Evolutionary conservation across 1,140 invertebrate genomes (phyloP), one percentile per base, ranked within the genome.

Genomic region (Heliconius congener): DNA sequence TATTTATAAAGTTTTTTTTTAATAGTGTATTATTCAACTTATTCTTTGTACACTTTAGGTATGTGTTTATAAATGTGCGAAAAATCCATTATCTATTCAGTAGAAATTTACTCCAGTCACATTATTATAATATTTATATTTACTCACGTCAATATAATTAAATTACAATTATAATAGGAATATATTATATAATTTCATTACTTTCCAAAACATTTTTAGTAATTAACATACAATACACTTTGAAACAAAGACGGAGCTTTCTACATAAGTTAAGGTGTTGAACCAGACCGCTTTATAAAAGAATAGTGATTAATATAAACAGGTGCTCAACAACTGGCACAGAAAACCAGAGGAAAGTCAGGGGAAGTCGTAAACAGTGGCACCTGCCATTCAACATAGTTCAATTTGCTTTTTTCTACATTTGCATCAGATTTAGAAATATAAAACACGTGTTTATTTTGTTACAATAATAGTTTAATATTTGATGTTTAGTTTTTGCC

Each of bases 311-410:
- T 92, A 90, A 92, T 88, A 86, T 74, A 81, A 86, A 88, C 76
- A 77, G 76, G 76, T 77, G 76, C 66, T 42, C 70, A 37, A 91
- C 91, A 93, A 90, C 90, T 92, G 90, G 84, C 55, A 73, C 76
- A 77, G 76, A 60, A 60, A 85, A 74, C 83, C 76, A 73, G 78
- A 83, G 85, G 82, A 89, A 90, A 88, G 87, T 72, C 86, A 77
- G 74, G 85, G 89, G 90, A 92, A 91, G 90, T 94, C 90, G 87
- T 94, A 94, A 94, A 94, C 87, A 93, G 13, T 85, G 80, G 83
- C 91, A 92, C 87, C 89, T 91, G 91, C 83, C 39, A 52, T 70
- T 82, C 77, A 76, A 81, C 23, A 66, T 66, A 66, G 60, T 66
- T 30, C 27, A 66, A 30, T 66, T 66, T 81, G 30, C 82, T 82